Evolutionary conservation across 2,797 vertebrate species (phyloP), one percentile per base, ranked within the genome.

Genomic region (Halcyon leucocephala): DNA sequence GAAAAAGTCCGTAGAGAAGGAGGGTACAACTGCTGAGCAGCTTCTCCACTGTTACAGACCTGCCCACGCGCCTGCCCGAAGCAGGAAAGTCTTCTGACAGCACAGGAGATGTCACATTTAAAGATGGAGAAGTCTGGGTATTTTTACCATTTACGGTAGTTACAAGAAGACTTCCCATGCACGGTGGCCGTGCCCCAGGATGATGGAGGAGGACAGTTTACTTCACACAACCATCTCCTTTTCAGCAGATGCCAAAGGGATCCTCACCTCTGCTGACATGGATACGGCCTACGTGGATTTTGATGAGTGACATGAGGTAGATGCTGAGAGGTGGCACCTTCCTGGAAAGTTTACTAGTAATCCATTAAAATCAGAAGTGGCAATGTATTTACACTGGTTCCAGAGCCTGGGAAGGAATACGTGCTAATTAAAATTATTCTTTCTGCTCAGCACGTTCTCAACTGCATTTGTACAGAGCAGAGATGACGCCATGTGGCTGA

Each of bases 401-500:
- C 64, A 90, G 69, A 85, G 82, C 80, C 31, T 44, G n/a, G 13
- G 7, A 86, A 93, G 69, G 58, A 76, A 24, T 28, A 72, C 2
- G 33, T 58, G 66, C 66, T 92, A 87, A 89, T 90, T 89, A 60
- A 78, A 48, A 35, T 42, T 1, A 20, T 28, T 67, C 61, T 66
- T 76, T 74, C 74, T 90, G 51, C 73, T 92, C 80, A 70, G 66
- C 88, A 51, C 3, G 9, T 93, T 60, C 39, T 92, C 66, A 61
- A 3, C 66, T 84, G 58, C 90, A 33, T 84, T 95, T 94, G 86
- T 33, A 51, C 46, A 92, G 93, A 89, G 86, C 94, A 90, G 92
- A 91, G 92, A 90, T 95, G 92, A 95, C 10, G 77, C 93, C 93
- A 64, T 84, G 93, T 92, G 93, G 94, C 86, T 89, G 88, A 83